Evolutionary conservation across 2,113 vertebrate genomes (phyloP).

Genomic region (Podocnemis expansa): DNA sequence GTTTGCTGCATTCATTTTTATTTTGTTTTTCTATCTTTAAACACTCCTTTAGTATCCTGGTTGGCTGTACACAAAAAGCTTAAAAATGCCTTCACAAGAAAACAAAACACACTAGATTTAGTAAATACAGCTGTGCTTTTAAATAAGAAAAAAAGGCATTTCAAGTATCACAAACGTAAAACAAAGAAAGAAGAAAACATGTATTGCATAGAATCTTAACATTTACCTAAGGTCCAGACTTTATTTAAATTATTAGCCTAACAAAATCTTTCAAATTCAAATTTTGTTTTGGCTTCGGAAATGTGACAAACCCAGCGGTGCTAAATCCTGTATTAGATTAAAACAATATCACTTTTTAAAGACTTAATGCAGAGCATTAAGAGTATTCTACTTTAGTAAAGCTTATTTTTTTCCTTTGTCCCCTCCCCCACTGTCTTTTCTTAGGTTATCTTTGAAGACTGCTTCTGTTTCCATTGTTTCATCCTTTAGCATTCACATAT

Average conservation of each 20-base stretch:
- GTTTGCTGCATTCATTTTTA: constrained; percentile 66
- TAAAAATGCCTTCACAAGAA: constrained; percentile 56
- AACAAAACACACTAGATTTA: constrained; percentile 63
- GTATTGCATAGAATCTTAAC: constrained; percentile 25
- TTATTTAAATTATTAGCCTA: constrained; percentile 29
- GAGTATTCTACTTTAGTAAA: constrained; percentile 53
- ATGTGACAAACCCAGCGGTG: constrained; percentile 24
- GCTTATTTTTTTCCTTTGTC: constrained; percentile 55
- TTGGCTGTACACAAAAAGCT: constrained; percentile 52
- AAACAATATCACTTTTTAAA: constrained; percentile 57
- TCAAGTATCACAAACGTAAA: constrained; percentile 32
- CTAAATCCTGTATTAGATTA: constrained; percentile 34
- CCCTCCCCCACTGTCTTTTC: constrained; percentile 48
- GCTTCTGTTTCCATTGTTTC: constrained; percentile 83
- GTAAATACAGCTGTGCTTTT: constrained; percentile 70
- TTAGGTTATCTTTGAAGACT: constrained; percentile 76
- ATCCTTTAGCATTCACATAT: constrained; percentile 84
- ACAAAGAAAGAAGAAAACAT: constrained; percentile 3
- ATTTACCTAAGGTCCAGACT: constrained; percentile 53
- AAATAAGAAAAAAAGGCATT: constrained; percentile 15
- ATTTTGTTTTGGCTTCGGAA: constrained; percentile 54
- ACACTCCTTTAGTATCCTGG: constrained; percentile 34
- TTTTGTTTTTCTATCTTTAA: constrained; percentile 70
- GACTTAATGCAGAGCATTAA: constrained; percentile 40
- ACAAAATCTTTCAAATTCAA: constrained; percentile 51